Conservation (phyloP, 30 jellyfish, hydroid and myxozoan genomes). For the Hydractinia symbiolongicarpus region DNA sequence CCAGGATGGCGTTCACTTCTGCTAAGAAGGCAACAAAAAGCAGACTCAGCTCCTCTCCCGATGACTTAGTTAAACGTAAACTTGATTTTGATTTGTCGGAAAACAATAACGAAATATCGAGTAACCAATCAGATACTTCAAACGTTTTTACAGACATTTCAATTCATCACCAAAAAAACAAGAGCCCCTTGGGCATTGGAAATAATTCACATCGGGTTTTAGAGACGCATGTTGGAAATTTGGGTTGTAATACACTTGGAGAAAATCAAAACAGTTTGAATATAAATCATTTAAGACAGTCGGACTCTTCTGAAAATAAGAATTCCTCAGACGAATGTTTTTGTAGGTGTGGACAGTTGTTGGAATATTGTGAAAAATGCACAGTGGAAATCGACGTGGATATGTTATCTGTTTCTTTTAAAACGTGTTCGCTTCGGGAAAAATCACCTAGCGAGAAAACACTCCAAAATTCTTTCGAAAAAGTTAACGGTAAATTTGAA, state of each 20-base stretch:
- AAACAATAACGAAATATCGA: neutral
- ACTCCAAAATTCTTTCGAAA: neutral
- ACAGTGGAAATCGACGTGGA: constrained; percentile 4
- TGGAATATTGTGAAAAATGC: constrained; percentile 20
- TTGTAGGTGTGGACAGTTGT: constrained; percentile 15
- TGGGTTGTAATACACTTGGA: too few relatives aligned
- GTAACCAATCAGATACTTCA: neutral
- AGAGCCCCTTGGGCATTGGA: neutral
- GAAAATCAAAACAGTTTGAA: too few relatives aligned
- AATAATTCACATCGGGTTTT: neutral
- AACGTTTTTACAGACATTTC: too few relatives aligned
- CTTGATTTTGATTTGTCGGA: constrained; percentile 23
- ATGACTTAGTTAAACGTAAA: constrained; percentile 28
- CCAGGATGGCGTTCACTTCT: neutral
- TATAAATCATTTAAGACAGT: too few relatives aligned
- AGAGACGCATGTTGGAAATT: neutral
- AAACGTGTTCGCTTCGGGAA: neutral
- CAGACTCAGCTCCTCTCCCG: neutral
- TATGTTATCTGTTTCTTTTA: constrained; percentile 3
- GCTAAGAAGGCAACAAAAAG: neutral
- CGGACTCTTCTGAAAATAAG: neutral
- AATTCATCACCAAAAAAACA: neutral
- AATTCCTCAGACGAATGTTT: neutral
- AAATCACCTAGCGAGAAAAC: neutral
- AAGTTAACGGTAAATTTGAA: too few relatives aligned